Percentiles rank a stretch among this genome's conserved stretches.
These are phyloP conservation scores for Diploscapter pachys DNA, from an alignment of 1,140 invertebrate genomes.

Conservation along the genomic window DNA sequence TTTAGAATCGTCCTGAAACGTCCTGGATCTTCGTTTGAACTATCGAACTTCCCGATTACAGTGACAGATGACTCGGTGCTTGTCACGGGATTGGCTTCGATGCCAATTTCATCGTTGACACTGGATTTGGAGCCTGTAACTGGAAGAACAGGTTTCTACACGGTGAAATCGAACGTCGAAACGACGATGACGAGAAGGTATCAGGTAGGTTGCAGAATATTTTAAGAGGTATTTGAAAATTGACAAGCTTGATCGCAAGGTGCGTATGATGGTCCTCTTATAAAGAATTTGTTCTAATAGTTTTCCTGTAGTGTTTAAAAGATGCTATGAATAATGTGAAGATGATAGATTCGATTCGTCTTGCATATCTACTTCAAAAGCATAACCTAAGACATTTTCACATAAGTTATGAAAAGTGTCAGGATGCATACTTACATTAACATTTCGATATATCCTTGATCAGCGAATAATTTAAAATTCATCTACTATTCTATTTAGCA, in stretches of 20 bases:
- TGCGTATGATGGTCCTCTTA: too few relatives aligned
- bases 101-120: slow-evolving; percentile 5
- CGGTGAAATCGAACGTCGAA: not conserved
- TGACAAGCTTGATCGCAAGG: too few relatives aligned
- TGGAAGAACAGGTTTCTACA: not conserved
- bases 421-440: slow-evolving; percentile 16
- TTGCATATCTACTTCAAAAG: slow-evolving; percentile 8
- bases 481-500: slow-evolving; percentile 22
- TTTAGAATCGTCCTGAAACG: slow-evolving; percentile 21
- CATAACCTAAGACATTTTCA: slow-evolving; percentile 10
- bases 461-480: not conserved
- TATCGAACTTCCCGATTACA: slow-evolving; percentile 2
- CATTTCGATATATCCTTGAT: not conserved
- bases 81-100: slow-evolving; percentile 1
- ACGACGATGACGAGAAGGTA: slow-evolving; percentile 10
- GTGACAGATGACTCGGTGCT: slow-evolving; percentile 13
- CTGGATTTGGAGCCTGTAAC: slow-evolving; percentile 7
- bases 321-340: too few relatives aligned
- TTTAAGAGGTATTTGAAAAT: too few relatives aligned
- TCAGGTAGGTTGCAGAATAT: slow-evolving; percentile 4
- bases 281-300: too few relatives aligned
- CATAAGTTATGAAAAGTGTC: slow-evolving; percentile 12
- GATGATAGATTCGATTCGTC: slow-evolving; percentile 3
- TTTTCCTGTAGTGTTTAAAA: too few relatives aligned
- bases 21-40: slow-evolving; percentile 10